phyloP scores from a whole-genome alignment of 2,113 vertebrate species.

The Prinia subflava region DNA sequence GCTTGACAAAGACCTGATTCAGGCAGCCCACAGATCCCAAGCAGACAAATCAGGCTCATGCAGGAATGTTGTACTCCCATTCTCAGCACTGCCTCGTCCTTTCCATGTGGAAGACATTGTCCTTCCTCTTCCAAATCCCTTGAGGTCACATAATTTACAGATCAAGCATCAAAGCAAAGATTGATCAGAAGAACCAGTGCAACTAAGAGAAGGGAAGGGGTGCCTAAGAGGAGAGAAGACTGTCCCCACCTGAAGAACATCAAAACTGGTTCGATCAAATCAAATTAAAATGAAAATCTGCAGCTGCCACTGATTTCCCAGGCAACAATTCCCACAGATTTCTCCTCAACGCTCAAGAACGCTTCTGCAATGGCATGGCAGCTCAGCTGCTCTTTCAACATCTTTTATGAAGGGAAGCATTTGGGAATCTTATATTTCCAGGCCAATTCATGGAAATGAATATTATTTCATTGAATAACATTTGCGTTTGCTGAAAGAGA shows the following conservation, averaged over 20 bases:
- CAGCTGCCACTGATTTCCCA: background rate
- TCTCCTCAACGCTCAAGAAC: background rate
- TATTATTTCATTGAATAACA: background rate
- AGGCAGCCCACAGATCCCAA: background rate
- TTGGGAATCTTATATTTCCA: background rate
- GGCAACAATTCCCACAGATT: background rate
- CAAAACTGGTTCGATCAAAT: background rate
- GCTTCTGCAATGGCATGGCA: accelerated
- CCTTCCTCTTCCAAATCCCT: background rate
- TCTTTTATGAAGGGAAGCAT: background rate
- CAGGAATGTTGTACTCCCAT: background rate
- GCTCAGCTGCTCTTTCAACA: background rate
- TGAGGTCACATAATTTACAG: background rate
- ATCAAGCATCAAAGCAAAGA: constrained; percentile 1
- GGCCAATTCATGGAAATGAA: accelerated
- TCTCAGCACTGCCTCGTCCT: background rate
- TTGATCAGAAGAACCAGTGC: background rate
- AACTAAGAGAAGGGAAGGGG: background rate
- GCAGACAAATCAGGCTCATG: background rate
- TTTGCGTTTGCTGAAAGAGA: background rate
- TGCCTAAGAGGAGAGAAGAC: background rate
- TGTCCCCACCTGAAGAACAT: background rate
- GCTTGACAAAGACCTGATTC: constrained; percentile 28
- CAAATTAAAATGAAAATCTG: background rate
- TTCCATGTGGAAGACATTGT: background rate